Conservation (phyloP, 2,113 vertebrate species). For the Sander vitreus region DNA sequence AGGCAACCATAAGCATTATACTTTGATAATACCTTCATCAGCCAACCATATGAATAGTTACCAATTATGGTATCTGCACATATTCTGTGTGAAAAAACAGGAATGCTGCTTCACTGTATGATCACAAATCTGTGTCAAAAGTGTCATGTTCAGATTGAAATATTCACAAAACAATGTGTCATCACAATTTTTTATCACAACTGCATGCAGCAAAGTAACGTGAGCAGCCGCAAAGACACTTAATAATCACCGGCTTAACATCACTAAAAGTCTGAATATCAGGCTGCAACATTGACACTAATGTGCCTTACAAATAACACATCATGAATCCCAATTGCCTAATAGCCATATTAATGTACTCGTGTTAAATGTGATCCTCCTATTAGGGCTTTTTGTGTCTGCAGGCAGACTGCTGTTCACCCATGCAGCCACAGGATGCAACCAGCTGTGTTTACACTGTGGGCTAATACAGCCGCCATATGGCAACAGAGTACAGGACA, state of each 20-base stretch:
- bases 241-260: constrained; percentile 34
- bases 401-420: constrained; percentile 62
- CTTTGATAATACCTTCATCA: constrained; percentile 25
- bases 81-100: not conserved
- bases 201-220: constrained; percentile 10
- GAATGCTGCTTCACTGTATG: not conserved
- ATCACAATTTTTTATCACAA: not conserved
- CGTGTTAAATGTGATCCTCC: constrained; percentile 34
- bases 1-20: not conserved
- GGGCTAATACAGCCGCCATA: constrained; percentile 58
- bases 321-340: constrained; percentile 34
- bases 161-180: constrained; percentile 1
- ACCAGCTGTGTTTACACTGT: constrained; percentile 73
- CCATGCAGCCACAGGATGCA: constrained; percentile 61
- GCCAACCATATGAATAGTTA: not conserved
- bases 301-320: constrained; percentile 47
- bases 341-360: constrained; percentile 44
- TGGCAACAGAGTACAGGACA: constrained; percentile 44
- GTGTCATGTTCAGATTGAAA: not conserved
- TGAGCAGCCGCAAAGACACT: not conserved
- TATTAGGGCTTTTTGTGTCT: constrained; percentile 45
- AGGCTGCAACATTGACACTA: constrained; percentile 25
- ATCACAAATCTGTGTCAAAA: not conserved
- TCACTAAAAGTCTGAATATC: constrained; percentile 39
- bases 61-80: not conserved